Conservation (phyloP, 2,888 invertebrate species). For the Andrena haemorrhoa region DNA sequence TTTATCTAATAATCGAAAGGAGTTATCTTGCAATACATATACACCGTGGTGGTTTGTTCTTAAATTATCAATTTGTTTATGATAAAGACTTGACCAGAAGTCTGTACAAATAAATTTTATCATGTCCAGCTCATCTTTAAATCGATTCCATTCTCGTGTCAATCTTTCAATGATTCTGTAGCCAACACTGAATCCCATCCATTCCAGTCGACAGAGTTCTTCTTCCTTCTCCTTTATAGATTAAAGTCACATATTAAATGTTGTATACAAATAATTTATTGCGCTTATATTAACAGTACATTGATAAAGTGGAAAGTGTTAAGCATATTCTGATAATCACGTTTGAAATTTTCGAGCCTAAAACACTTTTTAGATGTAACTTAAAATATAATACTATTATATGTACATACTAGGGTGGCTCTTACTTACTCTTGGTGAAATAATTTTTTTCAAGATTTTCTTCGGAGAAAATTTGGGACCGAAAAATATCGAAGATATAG, state of each 20-base stretch:
- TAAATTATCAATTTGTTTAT: slow-evolving; percentile 99
- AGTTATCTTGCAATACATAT: slow-evolving; percentile 98
- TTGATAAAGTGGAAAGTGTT: not conserved
- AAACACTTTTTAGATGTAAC: not conserved
- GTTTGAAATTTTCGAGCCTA: not conserved
- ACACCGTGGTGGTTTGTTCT: slow-evolving; percentile 99
- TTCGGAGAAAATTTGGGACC: too few relatives aligned
- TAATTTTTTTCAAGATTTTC: too few relatives aligned
- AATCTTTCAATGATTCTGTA: slow-evolving; percentile 94
- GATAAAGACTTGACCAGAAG: slow-evolving; percentile 99
- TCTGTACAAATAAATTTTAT: slow-evolving; percentile 99
- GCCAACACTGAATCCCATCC: slow-evolving; percentile 94
- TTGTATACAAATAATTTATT: slow-evolving; percentile 69
- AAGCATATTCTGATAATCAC: not conserved
- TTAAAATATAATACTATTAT: not conserved
- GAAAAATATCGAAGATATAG: too few relatives aligned
- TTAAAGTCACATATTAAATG: slow-evolving; percentile 2
- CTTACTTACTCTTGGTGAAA: too few relatives aligned
- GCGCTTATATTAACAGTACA: not conserved
- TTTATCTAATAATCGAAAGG: slow-evolving; percentile 95
- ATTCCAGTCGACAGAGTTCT: slow-evolving; percentile 92
- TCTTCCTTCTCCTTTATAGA: slow-evolving; percentile 80
- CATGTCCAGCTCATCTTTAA: slow-evolving; percentile 98
- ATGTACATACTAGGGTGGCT: too few relatives aligned
- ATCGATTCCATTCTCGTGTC: slow-evolving; percentile 96